phyloP scores from a whole-genome alignment of 2,797 vertebrate genomes.

The Girardinus metallicus region DNA sequence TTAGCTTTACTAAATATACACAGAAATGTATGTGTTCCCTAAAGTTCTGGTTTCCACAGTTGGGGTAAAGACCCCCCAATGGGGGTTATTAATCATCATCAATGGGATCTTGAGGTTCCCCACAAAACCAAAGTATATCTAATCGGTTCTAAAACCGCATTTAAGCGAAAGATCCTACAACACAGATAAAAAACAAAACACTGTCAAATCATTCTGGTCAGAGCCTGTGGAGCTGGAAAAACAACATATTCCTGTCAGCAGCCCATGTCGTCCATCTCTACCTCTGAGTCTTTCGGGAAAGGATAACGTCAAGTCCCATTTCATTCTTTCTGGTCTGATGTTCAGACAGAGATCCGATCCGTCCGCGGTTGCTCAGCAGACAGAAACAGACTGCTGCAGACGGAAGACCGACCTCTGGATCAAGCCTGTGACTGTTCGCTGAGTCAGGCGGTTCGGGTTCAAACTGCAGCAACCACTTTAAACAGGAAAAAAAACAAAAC shows the following conservation, averaged over 20 bases:
- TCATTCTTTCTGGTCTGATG: slow-evolving; percentile 20
- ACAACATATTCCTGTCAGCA: not conserved
- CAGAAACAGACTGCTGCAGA: slow-evolving; percentile 45
- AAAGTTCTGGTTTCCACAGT: not conserved
- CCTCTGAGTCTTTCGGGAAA: not conserved
- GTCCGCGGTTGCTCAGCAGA: slow-evolving; percentile 38
- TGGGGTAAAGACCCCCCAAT: not conserved
- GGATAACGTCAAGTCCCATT: not conserved
- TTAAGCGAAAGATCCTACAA: not conserved
- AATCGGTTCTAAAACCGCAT: not conserved
- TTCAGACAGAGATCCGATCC: slow-evolving; percentile 13
- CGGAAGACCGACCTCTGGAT: slow-evolving; percentile 45
- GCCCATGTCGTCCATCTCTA: not conserved
- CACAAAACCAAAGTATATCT: not conserved
- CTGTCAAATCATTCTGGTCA: not conserved
- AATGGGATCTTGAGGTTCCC: not conserved
- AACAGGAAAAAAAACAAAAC: slow-evolving; percentile 5
- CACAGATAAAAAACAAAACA: not conserved
- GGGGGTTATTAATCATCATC: not conserved
- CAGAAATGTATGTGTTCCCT: not conserved
- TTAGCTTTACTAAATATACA: not conserved
- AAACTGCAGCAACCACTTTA: slow-evolving; percentile 34
- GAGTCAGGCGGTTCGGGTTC: slow-evolving; percentile 58
- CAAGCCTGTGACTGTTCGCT: slow-evolving; percentile 29
- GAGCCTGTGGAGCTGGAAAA: not conserved